Evolutionary conservation across 2,888 invertebrate genomes (phyloP).

Genomic region (Anticlea derivata): DNA sequence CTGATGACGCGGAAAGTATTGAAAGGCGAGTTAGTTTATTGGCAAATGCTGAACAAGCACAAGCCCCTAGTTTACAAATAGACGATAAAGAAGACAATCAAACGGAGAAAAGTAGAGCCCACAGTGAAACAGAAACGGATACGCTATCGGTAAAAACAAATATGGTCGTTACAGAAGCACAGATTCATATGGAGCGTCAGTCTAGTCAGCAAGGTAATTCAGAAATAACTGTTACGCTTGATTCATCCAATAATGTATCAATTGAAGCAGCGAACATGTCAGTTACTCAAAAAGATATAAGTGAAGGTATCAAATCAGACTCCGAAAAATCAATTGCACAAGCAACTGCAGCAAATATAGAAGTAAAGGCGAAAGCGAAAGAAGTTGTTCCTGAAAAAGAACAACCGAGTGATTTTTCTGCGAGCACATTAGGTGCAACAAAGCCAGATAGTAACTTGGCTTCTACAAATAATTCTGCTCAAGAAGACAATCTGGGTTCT

Average conservation of each 20-base stretch:
- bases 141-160: conserved; percentile 77
- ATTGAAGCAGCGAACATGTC: conserved; percentile 71
- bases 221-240: conserved; percentile 72
- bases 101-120: conserved; percentile 56
- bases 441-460: conserved; percentile 9
- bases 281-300: conserved; percentile 62
- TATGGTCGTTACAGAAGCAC: conserved; percentile 79
- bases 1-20: conserved; percentile 44
- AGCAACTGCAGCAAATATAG: conserved; percentile 22
- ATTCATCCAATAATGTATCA: conserved; percentile 74
- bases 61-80: conserved; percentile 46
- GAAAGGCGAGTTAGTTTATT: conserved; percentile 50
- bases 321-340: conserved; percentile 37
- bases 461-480: conserved; percentile 16
- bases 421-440: conserved; percentile 8
- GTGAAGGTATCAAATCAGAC: conserved; percentile 47
- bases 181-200: conserved; percentile 78
- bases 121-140: conserved; percentile 78
- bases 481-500: conserved; percentile 26
- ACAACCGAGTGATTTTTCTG: conserved; percentile 21
- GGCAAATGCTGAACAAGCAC: conserved; percentile 29
- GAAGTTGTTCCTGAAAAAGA: conserved; percentile 27
- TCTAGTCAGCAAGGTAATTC: conserved; percentile 70
- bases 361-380: conserved; percentile 15
- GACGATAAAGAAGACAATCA: conserved; percentile 54